phyloP scores from a whole-genome alignment of 2,113 vertebrate species.

The Bothrops jararaca region DNA sequence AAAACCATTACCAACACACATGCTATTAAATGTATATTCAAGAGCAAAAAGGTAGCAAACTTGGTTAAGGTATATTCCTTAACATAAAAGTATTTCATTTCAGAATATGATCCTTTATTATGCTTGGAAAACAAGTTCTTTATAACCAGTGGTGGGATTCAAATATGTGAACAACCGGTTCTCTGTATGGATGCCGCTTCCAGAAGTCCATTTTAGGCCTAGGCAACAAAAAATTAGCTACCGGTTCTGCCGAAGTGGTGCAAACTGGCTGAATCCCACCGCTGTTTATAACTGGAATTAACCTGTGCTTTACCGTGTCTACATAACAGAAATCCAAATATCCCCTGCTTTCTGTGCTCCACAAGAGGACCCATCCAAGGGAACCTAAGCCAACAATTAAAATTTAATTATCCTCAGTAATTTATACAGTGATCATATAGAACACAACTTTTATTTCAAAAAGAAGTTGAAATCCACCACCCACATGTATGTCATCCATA shows the following conservation, averaged over 20 bases:
- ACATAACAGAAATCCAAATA: neutral
- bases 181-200: no score
- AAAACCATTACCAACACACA: neutral
- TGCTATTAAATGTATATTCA: neutral
- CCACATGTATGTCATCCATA: neutral
- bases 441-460: neutral
- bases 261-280: no score
- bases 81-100: constrained; percentile 43
- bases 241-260: no score
- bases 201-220: no score
- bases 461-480: neutral
- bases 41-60: constrained; percentile 11
- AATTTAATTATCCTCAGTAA: neutral
- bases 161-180: no score
- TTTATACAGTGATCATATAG: neutral
- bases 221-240: no score
- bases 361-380: neutral
- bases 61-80: constrained; percentile 34
- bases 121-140: neutral
- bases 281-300: neutral
- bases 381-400: neutral
- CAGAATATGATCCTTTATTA: neutral
- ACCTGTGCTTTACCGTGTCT: neutral
- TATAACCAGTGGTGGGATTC: neutral
- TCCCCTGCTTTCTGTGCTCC: neutral